A percentile compares a stretch with the other conserved stretches of the same genome.
Evolutionary conservation across 2,888 invertebrate species (phyloP).

Genomic region (Heliconius cydno): DNA sequence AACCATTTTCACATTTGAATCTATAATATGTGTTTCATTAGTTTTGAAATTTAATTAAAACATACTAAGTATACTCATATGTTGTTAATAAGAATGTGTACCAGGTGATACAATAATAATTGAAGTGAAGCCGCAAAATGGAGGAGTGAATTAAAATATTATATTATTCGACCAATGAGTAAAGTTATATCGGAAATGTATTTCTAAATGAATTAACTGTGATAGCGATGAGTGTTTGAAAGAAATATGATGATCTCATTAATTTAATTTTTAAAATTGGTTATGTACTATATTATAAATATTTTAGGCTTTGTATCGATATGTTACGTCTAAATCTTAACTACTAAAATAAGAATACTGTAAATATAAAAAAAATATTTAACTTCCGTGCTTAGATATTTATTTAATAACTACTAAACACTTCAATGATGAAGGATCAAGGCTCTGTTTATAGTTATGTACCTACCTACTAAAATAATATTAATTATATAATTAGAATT

Average conservation of each 20-base stretch:
- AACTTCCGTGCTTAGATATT: slow-evolving; percentile 34
- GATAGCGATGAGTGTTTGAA: slow-evolving; percentile 66
- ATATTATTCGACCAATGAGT: slow-evolving; percentile 66
- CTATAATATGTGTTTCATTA: background rate
- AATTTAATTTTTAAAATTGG: slow-evolving; percentile 37
- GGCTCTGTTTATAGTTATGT: slow-evolving; percentile 68
- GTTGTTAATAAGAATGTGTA: background rate
- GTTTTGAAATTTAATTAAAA: slow-evolving; percentile 10
- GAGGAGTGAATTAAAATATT: slow-evolving; percentile 32
- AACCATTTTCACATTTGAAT: background rate
- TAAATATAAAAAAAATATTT: slow-evolving; percentile 45
- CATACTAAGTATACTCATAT: background rate
- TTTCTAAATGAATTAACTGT: slow-evolving; percentile 77
- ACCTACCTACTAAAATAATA: slow-evolving; percentile 50
- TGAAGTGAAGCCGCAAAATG: background rate
- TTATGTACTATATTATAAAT: slow-evolving; percentile 25
- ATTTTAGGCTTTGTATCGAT: slow-evolving; percentile 37
- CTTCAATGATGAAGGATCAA: slow-evolving; percentile 36
- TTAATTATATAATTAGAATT: slow-evolving; percentile 42
- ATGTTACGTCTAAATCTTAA: slow-evolving; percentile 34
- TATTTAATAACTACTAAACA: slow-evolving; percentile 17
- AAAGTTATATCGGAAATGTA: slow-evolving; percentile 64
- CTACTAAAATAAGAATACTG: slow-evolving; percentile 37
- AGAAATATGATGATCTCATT: slow-evolving; percentile 53
- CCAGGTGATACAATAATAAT: background rate